These are phyloP conservation scores for Ditula angustiorana DNA, from an alignment of 2,888 invertebrate species.

Conservation along the genomic window DNA sequence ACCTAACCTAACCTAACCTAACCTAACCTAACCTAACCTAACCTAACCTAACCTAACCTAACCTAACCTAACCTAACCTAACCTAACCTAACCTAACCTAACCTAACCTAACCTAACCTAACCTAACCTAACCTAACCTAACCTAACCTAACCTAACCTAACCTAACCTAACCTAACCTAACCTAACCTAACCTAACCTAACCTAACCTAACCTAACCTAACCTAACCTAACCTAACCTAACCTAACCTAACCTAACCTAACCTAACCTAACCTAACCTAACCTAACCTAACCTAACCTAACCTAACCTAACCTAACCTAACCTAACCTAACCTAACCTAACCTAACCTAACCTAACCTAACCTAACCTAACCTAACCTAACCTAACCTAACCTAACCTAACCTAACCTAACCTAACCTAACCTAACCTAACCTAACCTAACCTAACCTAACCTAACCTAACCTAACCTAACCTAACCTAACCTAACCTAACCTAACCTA, in stretches of 20 bases:
- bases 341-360: conserved; percentile 29
- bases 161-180: conserved; percentile 1
- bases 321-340: too few relatives aligned
- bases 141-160: too few relatives aligned
- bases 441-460: conserved; percentile 37
- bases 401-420: conserved; percentile 39
- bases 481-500: conserved; percentile 46
- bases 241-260: too few relatives aligned
- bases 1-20: conserved; percentile 9
- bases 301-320: conserved; percentile 9
- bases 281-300: conserved; percentile 9
- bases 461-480: conserved; percentile 30
- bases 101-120: conserved; percentile 9
- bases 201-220: conserved; percentile 39
- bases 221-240: conserved; percentile 34
- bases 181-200: conserved; percentile 9
- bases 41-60: conserved; percentile 9
- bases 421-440: conserved; percentile 38
- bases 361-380: conserved; percentile 43
- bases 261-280: background rate
- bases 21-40: conserved; percentile 9
- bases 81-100: conserved; percentile 9
- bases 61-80: conserved; percentile 9
- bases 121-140: conserved; percentile 9
- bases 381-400: conserved; percentile 40